A percentile compares a stretch with the other conserved stretches of the same genome.
Conservation (phyloP, 2,797 vertebrate genomes). For the Delichon dasypus region DNA sequence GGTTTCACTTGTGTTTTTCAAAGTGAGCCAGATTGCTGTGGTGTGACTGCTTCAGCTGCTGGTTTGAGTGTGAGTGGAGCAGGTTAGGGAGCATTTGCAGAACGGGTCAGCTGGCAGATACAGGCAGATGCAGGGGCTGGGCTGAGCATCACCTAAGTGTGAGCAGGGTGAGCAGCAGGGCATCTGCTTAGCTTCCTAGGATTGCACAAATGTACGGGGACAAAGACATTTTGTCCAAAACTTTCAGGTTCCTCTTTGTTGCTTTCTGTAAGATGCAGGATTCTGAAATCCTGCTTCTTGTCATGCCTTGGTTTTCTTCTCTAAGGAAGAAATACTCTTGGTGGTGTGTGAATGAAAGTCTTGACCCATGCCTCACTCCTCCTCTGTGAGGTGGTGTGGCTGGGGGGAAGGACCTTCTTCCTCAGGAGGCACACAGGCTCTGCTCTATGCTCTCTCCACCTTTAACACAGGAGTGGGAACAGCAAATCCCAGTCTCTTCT, state of each 20-base stretch:
- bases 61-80: neutral
- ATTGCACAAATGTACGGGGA: neutral
- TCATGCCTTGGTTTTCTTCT: neutral
- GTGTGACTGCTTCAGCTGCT: neutral
- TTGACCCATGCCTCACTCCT: rapidly evolving
- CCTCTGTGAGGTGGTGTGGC: neutral
- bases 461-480: neutral
- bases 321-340: neutral
- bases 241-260: neutral
- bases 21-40: neutral
- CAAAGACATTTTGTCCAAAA: neutral
- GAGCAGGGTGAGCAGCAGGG: neutral
- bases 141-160: neutral
- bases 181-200: neutral
- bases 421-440: neutral
- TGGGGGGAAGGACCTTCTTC: neutral
- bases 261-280: neutral
- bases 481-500: neutral
- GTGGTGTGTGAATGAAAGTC: neutral
- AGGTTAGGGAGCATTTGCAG: neutral
- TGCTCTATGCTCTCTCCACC: neutral
- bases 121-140: neutral
- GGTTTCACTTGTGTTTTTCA: neutral
- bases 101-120: neutral
- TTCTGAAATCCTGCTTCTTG: neutral